Evolutionary conservation across 2,888 invertebrate genomes (phyloP), one percentile per base, ranked within the genome.

Genomic region (Lasioglossum lativentre): DNA sequence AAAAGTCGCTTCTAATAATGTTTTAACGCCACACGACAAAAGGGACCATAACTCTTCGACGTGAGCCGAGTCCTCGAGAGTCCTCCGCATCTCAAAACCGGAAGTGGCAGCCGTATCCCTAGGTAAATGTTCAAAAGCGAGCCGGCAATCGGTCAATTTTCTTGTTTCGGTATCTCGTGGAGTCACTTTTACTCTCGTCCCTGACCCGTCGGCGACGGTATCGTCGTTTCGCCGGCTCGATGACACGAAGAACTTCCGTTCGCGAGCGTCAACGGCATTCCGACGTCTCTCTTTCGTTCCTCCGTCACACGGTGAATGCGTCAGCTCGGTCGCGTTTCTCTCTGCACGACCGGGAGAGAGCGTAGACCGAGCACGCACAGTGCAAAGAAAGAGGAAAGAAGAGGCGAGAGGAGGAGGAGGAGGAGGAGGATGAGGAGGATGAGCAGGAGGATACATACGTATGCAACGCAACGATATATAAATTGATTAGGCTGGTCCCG

Each of bases 401-500:
- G 68, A 30, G 34, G 10, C 34, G 34, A 19, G 14, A 1, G 10
- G 19, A 19, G 42, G 59, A 56, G 10, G 14, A n/a, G 42, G 59
- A 45, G 40, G 14, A n/a, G 34, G 30, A 23, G 68, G 10, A 16
- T n/a, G n/a, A n/a, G n/a, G n/a, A n/a, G n/a, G n/a, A n/a, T n/a
- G n/a, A n/a, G 34, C 34, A 38, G 85, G 89, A 77, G 80, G 75
- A 77, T 70, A 75, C 75, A 77, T 70, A 75, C 75, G 75, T 27
- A 75, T 75, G 84, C 82, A 87, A 90, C 90, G 91, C 85, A 88
- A 93, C 93, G 92, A 93, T 94, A 94, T 94, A 94, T 94, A 94
- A 95, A 95, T 94, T 95, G 94, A 95, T 94, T 95, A 94, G 94
- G 94, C 93, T 82, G 92, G 92, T 90, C 52, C 91, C 92, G 93